Conservation (phyloP, 2,113 vertebrate genomes). For the Ondatra zibethicus region DNA sequence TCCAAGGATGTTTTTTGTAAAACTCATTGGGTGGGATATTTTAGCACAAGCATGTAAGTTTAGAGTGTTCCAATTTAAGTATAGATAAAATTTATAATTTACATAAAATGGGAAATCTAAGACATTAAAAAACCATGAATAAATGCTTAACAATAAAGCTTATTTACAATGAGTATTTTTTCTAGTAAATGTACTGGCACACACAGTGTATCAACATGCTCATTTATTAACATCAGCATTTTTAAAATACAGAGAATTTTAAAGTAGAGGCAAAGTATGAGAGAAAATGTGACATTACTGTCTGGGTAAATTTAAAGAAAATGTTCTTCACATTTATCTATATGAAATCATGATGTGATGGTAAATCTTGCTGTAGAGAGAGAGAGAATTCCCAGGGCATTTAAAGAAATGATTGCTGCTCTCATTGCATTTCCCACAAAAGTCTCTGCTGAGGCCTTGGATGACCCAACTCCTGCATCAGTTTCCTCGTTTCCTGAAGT, state of each 20-base stretch:
- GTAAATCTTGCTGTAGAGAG: neutral
- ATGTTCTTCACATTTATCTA: neutral
- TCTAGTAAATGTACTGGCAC: neutral
- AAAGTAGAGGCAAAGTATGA: neutral
- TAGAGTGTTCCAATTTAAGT: neutral
- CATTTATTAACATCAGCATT: neutral
- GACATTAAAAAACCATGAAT: neutral
- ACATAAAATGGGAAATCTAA: neutral
- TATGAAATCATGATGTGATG: neutral
- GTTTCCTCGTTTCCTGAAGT: neutral
- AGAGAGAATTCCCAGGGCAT: neutral
- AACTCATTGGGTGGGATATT: neutral
- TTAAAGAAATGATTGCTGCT: neutral
- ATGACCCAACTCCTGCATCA: neutral
- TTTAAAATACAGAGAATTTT: slow-evolving; percentile 8
- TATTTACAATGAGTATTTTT: slow-evolving; percentile 5
- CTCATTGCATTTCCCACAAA: neutral
- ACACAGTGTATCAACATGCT: neutral
- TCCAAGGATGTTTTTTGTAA: neutral
- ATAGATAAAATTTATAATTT: slow-evolving; percentile 32
- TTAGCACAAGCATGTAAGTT: neutral
- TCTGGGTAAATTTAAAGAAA: neutral
- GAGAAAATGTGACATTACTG: neutral
- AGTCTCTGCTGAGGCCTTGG: neutral
- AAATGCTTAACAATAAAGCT: slow-evolving; percentile 6